Conservation (phyloP, 2,797 vertebrate genomes). For the Aeoliscus strigatus region DNA sequence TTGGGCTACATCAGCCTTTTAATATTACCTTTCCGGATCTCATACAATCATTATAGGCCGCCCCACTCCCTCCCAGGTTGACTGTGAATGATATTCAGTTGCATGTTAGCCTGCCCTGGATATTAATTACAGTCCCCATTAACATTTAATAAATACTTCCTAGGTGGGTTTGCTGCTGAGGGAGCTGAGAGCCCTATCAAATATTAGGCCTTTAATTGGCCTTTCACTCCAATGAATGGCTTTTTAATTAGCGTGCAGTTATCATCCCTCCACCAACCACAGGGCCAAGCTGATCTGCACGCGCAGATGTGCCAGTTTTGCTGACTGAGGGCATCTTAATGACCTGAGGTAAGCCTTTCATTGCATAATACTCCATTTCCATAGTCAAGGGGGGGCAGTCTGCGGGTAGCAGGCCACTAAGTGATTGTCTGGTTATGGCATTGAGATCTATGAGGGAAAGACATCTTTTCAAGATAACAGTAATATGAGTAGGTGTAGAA, state of each 20-base stretch:
- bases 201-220: constrained; percentile 82
- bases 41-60: too few relatives aligned
- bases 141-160: constrained; percentile 81
- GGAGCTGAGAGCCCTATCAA: constrained; percentile 76
- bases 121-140: constrained; percentile 80
- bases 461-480: background rate
- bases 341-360: constrained; percentile 58
- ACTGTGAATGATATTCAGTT: constrained; percentile 60
- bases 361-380: constrained; percentile 53
- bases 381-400: constrained; percentile 40
- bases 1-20: too few relatives aligned
- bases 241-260: constrained; percentile 77
- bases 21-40: too few relatives aligned
- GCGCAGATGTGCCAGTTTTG: constrained; percentile 63
- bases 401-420: constrained; percentile 49
- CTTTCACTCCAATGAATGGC: constrained; percentile 79
- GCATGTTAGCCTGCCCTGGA: constrained; percentile 64
- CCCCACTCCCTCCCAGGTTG: constrained; percentile 17
- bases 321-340: constrained; percentile 69
- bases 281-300: constrained; percentile 54
- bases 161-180: constrained; percentile 72
- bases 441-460: constrained; percentile 17
- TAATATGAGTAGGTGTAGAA: too few relatives aligned
- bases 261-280: constrained; percentile 69
- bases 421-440: constrained; percentile 41